phyloP scores from a whole-genome alignment of 2,888 invertebrate species.

The Lottia scabra region DNA sequence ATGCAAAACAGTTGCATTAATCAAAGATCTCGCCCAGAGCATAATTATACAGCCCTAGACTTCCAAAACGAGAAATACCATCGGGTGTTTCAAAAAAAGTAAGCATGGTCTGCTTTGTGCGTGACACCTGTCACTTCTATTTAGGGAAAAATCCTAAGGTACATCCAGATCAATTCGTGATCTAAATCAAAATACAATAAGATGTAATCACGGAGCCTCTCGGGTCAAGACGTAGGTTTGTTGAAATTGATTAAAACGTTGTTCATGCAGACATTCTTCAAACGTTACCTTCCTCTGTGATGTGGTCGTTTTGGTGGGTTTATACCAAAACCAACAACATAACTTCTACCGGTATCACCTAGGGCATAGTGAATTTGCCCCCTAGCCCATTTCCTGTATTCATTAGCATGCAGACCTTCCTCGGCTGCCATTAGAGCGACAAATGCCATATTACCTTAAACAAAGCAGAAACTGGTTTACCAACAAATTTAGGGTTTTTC shows the following conservation, averaged over 20 bases:
- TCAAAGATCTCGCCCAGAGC: too few relatives aligned
- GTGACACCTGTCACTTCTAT: too few relatives aligned
- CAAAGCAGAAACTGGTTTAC: conserved; percentile 10
- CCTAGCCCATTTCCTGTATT: conserved; percentile 46
- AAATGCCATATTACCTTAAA: conserved; percentile 52
- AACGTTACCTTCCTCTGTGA: conserved; percentile 43
- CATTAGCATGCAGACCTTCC: conserved; percentile 38
- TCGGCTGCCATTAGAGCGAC: conserved; percentile 54
- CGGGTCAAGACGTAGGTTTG: background rate
- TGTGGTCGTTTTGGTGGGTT: conserved; percentile 48
- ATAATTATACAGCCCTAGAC: too few relatives aligned
- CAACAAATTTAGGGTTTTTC: background rate
- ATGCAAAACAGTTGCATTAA: too few relatives aligned
- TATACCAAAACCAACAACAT: conserved; percentile 47
- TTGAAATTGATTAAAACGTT: background rate
- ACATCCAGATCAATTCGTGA: too few relatives aligned
- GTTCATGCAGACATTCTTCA: background rate
- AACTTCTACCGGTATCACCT: conserved; percentile 45
- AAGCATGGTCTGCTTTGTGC: too few relatives aligned
- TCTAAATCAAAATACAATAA: too few relatives aligned
- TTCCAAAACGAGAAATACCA: too few relatives aligned
- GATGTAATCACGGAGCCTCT: background rate
- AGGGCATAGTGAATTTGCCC: conserved; percentile 55
- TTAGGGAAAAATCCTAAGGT: too few relatives aligned
- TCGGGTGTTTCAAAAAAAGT: too few relatives aligned